Evolutionary conservation across 2,797 vertebrate genomes (phyloP), one percentile per base, ranked within the genome.

Genomic region (Phrynocephalus guinanensis): DNA sequence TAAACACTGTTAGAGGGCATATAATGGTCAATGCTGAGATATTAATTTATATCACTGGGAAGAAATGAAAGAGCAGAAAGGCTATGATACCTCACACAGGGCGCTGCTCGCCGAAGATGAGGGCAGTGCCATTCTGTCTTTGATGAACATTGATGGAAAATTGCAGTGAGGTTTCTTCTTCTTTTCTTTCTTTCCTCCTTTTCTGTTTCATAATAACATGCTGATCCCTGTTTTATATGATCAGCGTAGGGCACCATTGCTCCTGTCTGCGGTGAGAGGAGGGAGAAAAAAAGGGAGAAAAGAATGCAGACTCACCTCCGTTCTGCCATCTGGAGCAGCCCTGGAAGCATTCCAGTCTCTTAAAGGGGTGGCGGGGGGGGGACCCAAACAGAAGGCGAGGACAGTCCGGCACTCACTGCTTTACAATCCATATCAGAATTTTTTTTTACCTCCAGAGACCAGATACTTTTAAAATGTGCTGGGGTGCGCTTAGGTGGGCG

Each of bases 11-110:
- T 93, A 92, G 71, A 90, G 92, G 92, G 89, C 89, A 93, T 92
- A 90, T 94, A 93, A 92, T 90, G 90, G 92, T 86, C 96, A 93
- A 87, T 92, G 89, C 95, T 93, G 93, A 95, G 92, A 92, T 92
- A 94, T 88, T 93, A 95, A 95, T 95, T 95, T 94, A 94, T 90
- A 89, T 48, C 88, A 79, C 70, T 92, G 30, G 63, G 84, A 93
- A 92, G 73, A 75, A 85, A 33, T n/a, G 60, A 89, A 93, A 79
- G 63, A 88, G 93, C 18, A 48, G 63, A 87, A 92, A 90, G 67
- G 83, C 88, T 88, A 26, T 1, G 0, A 78, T 79, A 60, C 63
- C 83, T 95, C 89, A 89, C 78, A 85, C 68, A 87, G 87, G 81
- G 66, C 82, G 88, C 92, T 90, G 75, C 44, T 87, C 89, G 70